Conservation (phyloP, 2,888 invertebrate species). For the Cryptophagus acutangulus region DNA sequence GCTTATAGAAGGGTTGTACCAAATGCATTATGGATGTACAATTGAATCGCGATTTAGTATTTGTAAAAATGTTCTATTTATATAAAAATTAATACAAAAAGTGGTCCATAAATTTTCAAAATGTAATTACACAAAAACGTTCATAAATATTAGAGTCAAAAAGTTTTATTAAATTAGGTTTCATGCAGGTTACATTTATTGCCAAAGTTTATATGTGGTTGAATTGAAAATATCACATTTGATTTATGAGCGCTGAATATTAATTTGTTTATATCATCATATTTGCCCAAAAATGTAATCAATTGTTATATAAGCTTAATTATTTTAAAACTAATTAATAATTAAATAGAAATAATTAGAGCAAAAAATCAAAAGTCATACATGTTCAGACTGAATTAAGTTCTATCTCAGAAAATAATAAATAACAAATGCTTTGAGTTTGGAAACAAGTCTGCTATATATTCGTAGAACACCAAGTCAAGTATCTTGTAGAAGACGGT, state of each 20-base stretch:
- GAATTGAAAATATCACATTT: neutral
- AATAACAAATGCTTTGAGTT: neutral
- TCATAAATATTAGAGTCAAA: conserved; percentile 1
- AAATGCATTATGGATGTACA: no score
- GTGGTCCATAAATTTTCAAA: no score
- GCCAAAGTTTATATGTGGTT: neutral
- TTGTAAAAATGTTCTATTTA: no score
- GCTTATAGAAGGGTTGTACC: no score
- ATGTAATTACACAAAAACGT: neutral
- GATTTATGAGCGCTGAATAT: neutral
- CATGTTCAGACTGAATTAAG: neutral
- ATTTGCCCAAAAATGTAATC: neutral
- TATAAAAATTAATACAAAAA: no score
- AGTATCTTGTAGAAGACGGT: conserved; percentile 17
- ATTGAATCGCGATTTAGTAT: no score
- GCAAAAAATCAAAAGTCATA: no score
- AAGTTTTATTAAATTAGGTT: conserved; percentile 1
- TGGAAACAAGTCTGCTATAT: no score
- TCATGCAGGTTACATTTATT: neutral
- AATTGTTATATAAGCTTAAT: no score
- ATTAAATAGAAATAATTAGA: no score
- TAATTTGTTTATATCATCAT: neutral
- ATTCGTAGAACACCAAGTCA: conserved; percentile 12
- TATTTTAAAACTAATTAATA: no score
- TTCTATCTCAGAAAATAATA: conserved; percentile 1